Evolutionary conservation across 64 coral and sea anemone genomes (phyloP), one percentile per base, ranked within the genome.

Genomic region (Pocillopora damicornis): DNA sequence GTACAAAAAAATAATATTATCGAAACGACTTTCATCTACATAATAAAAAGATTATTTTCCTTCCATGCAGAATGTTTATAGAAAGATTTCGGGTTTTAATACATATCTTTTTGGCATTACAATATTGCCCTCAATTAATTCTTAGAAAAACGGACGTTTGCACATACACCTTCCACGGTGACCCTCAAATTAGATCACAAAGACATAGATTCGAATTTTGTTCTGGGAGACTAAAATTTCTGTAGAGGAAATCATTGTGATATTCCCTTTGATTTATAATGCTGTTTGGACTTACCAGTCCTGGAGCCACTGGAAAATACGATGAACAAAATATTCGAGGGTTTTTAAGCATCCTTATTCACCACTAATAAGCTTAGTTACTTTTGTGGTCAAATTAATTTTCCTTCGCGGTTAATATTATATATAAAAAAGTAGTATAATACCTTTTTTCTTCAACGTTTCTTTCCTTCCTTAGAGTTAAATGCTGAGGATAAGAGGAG

Each of bases 391-490:
- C 18, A 45, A 16, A 56, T 67, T 79, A 16, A 56, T 67, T 79
- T 61, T 58, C 58, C 12, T 30, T 79, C 60, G n/a, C 22, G 11
- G 20, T 56, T 4, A 1, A n/a, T 60, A 61, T 8, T 59, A 0
- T 13, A 60, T 23, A 15, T 26, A 25, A 14, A 51, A 79, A 37
- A 2, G 13, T 35, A 18, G 2, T 15, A 37, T 22, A 63, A 37
- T 81, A 83, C 80, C 80, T 83, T 83, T 11, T 13, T 83, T 10
- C 13, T 63, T 17, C 10, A 68, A 45, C 13, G 65, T 68, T 68
- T 82, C 77, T 15, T 12, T 58, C 13, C 20, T 23, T 59, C 22
- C 18, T 22, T 64, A 30, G 6, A 25, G 22, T 61, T 59, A 25
- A 13, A 58, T 30, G 35, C 15, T 61, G 58, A 26, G 64, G 37